Evolutionary conservation across 92 coral and sea anemone genomes (phyloP).

Genomic region (Palythoa caribaeorum): DNA sequence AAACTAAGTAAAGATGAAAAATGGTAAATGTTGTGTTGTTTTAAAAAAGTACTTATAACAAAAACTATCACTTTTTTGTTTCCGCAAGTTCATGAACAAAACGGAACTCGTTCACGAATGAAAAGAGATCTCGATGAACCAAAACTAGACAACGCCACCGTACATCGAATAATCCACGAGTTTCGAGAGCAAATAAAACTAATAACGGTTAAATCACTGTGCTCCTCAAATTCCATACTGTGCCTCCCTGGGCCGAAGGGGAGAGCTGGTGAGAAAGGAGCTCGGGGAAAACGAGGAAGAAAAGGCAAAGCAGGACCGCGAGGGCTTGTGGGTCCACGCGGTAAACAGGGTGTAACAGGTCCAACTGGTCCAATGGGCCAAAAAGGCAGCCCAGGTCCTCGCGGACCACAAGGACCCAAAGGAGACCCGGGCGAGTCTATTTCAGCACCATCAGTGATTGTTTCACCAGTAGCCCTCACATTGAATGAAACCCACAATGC

Average conservation of each 20-base stretch:
- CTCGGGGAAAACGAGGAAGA: slow-evolving; percentile 9
- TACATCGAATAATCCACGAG: too few species aligned
- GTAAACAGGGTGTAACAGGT: neutral
- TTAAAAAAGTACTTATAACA: too few species aligned
- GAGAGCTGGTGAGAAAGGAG: slow-evolving; percentile 3
- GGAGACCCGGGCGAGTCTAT: slow-evolving; percentile 18
- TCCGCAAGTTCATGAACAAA: too few species aligned
- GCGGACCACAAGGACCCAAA: slow-evolving; percentile 3
- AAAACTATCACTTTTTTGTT: too few species aligned
- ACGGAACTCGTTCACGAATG: too few species aligned
- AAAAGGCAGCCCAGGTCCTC: slow-evolving; percentile 17
- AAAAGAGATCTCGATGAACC: too few species aligned
- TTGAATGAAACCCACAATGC: slow-evolving; percentile 56
- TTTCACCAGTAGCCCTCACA: neutral
- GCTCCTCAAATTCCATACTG: neutral
- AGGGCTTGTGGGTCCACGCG: too few species aligned
- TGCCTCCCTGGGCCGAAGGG: slow-evolving; percentile 8
- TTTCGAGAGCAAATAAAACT: too few species aligned
- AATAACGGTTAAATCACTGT: too few species aligned
- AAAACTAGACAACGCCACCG: too few species aligned
- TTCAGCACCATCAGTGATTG: slow-evolving; percentile 22
- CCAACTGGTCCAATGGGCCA: neutral
- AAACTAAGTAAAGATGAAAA: too few species aligned
- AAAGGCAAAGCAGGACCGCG: neutral
- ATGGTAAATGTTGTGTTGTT: too few species aligned